Percentiles rank a stretch among this genome's conserved stretches.
These are phyloP conservation scores for Parazoanthus swiftii DNA, from an alignment of 92 coral and sea anemone species.

Conservation along the genomic window DNA sequence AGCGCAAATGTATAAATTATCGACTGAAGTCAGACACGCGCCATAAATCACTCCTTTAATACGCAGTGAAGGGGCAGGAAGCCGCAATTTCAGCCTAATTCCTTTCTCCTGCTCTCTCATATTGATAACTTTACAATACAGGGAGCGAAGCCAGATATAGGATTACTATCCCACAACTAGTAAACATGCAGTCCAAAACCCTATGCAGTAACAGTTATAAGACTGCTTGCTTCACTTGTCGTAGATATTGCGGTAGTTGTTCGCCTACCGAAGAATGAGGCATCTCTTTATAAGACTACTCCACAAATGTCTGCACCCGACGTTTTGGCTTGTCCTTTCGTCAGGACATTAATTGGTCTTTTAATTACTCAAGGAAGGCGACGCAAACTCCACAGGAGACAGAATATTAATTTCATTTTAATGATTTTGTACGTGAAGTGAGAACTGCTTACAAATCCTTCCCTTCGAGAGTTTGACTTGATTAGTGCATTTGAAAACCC, in stretches of 20 bases:
- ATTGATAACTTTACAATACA: neutral
- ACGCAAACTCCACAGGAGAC: constrained; percentile 13
- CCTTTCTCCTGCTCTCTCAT: neutral
- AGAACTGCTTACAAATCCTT: neutral
- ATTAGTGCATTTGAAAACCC: too few species aligned
- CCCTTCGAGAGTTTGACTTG: neutral
- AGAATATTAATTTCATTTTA: constrained; percentile 40
- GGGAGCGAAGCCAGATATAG: neutral
- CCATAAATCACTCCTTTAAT: constrained; percentile 43
- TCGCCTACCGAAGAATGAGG: neutral
- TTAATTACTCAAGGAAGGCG: constrained; percentile 38
- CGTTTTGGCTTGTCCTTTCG: constrained; percentile 21
- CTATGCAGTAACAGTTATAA: neutral
- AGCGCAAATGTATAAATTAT: constrained; percentile 15
- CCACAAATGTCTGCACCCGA: neutral
- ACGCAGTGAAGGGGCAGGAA: constrained; percentile 28
- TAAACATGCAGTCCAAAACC: neutral
- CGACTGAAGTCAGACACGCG: constrained; percentile 24
- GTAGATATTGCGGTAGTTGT: neutral
- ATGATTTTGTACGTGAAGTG: constrained; percentile 16
- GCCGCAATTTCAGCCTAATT: constrained; percentile 9
- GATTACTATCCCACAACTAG: neutral
- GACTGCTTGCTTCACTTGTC: neutral
- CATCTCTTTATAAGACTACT: neutral
- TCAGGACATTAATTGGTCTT: constrained; percentile 37